Conservation (phyloP, 2,797 vertebrate genomes). For the Lepus oiostolus region DNA sequence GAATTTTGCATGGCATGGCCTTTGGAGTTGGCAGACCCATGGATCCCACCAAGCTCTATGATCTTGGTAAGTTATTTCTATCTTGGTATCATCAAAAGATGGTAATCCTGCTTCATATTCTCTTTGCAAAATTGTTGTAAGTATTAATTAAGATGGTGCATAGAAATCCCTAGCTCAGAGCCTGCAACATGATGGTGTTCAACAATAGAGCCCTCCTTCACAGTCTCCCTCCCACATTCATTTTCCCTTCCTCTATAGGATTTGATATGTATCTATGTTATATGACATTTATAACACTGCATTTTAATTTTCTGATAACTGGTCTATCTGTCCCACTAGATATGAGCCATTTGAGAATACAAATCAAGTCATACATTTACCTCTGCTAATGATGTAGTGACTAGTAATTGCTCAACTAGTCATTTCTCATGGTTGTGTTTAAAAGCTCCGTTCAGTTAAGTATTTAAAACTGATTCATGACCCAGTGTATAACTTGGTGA, state of each 20-base stretch:
- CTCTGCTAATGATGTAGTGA: conserved; percentile 8
- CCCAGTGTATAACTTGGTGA: background rate
- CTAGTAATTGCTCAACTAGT: conserved; percentile 20
- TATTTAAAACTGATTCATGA: background rate
- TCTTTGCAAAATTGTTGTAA: background rate
- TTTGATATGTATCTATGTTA: background rate
- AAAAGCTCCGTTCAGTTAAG: conserved; percentile 17
- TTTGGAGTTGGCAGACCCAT: background rate
- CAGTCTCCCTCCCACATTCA: background rate
- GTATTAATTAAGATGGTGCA: background rate
- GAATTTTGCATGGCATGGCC: background rate
- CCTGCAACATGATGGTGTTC: background rate
- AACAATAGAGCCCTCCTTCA: background rate
- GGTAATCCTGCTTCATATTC: background rate
- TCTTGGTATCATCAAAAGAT: background rate
- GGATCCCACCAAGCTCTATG: background rate
- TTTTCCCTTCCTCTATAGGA: too few relatives aligned
- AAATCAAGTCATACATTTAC: background rate
- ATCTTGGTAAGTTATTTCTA: background rate
- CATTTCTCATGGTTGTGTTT: background rate
- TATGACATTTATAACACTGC: background rate
- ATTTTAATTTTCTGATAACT: background rate
- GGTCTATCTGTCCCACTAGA: background rate
- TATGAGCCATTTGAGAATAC: background rate
- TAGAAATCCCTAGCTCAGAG: background rate